Evolutionary conservation across 2,113 vertebrate genomes (phyloP), one percentile per base, ranked within the genome.

Genomic region (Vidua macroura): DNA sequence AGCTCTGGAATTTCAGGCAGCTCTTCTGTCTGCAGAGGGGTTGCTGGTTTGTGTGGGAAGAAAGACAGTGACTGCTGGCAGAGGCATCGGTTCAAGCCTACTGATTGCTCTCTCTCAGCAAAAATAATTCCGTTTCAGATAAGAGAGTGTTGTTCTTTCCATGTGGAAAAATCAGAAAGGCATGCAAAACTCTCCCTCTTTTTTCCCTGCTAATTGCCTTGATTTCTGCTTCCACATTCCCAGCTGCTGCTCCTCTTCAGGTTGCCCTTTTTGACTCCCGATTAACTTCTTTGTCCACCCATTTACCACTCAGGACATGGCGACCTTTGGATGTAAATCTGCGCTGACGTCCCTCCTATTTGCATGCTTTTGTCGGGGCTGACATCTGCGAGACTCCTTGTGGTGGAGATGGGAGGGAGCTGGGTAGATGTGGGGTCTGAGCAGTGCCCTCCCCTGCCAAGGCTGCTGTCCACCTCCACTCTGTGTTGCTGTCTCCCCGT

Each of bases 211-310:
- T 92, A 92, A 96, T 81, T 94, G 94, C 83, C 88, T 86, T 88
- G 77, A 72, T 95, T 93, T 93, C 90, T 86, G 79, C 80, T 83
- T 93, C 80, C 74, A 79, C 80, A 81, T 78, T 96, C 88, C 86
- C 95, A 95, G 92, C 90, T 96, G 95, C 93, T 17, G 15, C 62
- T 91, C 88, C 90, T 91, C 96, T 94, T 94, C 90, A 94, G 87
- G 91, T 83, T 92, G 90, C 96, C 94, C 92, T 92, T 95, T 96
- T 63, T 95, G 94, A 96, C 94, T 97, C 83, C 90, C 13, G 63
- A 95, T 96, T 97, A 96, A 93, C 90, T 95, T 95, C 96, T 96
- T 96, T 97, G 92, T 97, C 92, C 92, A 90, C 64, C 83, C 85
- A 2, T 95, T 96, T 96, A 96, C 93, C 95, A 95, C 92, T 95